Percentiles rank a stretch among this genome's conserved stretches.
These are phyloP conservation scores for Hydrophis major DNA, from an alignment of 2,797 vertebrate genomes.

Conservation along the genomic window DNA sequence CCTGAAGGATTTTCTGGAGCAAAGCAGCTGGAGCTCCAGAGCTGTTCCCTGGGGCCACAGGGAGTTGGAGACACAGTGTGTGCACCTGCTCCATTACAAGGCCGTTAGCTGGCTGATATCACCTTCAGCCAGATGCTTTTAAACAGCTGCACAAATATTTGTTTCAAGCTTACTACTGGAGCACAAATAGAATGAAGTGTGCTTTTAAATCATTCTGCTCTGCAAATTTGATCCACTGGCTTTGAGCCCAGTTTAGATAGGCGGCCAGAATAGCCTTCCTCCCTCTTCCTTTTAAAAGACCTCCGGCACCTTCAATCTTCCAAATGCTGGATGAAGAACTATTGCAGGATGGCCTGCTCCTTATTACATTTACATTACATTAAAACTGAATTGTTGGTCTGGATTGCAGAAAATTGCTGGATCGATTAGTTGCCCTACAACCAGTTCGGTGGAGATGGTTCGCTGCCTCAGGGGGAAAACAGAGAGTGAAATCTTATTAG, in stretches of 20 bases:
- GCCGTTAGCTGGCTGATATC: neutral
- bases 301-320: neutral
- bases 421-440: neutral
- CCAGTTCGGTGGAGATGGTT: neutral
- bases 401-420: conserved; percentile 10
- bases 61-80: neutral
- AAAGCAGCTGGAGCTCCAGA: neutral
- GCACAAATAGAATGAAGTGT: neutral
- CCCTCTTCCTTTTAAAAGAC: neutral
- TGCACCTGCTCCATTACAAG: neutral
- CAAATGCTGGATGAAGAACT: neutral
- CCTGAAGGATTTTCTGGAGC: neutral
- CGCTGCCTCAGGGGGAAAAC: conserved; percentile 4
- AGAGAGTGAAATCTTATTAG: neutral
- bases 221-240: neutral
- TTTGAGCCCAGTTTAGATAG: neutral
- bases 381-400: neutral
- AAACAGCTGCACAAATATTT: neutral
- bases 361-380: neutral
- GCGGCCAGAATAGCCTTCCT: neutral
- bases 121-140: neutral
- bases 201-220: neutral
- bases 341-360: neutral
- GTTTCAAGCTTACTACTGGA: neutral
- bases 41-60: neutral